A percentile compares a stretch with the other conserved stretches of the same genome.
Evolutionary conservation across 1,140 invertebrate genomes (phyloP).

Genomic region (Trichonephila clavipes): DNA sequence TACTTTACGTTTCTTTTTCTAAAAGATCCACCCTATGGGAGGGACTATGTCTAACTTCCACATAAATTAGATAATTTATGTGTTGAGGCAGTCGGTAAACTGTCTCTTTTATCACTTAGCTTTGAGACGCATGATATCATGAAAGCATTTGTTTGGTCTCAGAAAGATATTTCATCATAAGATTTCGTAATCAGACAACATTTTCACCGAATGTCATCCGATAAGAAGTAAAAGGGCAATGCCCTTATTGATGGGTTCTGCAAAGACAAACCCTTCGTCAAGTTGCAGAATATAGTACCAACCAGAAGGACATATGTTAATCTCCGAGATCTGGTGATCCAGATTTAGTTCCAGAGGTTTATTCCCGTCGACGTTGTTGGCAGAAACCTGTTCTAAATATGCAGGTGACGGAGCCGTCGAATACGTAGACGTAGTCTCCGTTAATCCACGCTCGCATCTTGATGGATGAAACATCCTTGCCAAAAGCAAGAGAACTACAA

Average conservation of each 20-base stretch:
- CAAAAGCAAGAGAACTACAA: conserved; percentile 56
- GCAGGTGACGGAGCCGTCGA: conserved; percentile 67
- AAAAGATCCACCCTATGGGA: too few species aligned
- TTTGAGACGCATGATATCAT: too few species aligned
- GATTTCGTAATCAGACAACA: neutral
- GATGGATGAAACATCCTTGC: conserved; percentile 65
- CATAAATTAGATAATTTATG: too few species aligned
- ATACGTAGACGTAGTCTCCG: conserved; percentile 64
- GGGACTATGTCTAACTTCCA: too few species aligned
- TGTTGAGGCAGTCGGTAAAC: too few species aligned
- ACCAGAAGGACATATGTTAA: conserved; percentile 49
- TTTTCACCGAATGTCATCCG: neutral
- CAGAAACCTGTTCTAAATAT: conserved; percentile 71
- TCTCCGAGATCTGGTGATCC: conserved; percentile 64
- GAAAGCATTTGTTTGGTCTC: too few species aligned
- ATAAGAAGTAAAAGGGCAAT: conserved; percentile 27
- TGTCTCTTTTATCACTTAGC: too few species aligned
- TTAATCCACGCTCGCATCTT: conserved; percentile 67
- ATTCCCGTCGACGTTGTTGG: conserved; percentile 64
- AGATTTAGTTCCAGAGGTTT: conserved; percentile 68
- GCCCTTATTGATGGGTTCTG: conserved; percentile 42
- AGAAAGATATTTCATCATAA: neutral
- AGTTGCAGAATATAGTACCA: conserved; percentile 35
- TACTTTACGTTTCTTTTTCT: too few species aligned
- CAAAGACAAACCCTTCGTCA: conserved; percentile 34